phyloP scores from a whole-genome alignment of 1,140 invertebrate species.

The Drosophila grimshawi region DNA sequence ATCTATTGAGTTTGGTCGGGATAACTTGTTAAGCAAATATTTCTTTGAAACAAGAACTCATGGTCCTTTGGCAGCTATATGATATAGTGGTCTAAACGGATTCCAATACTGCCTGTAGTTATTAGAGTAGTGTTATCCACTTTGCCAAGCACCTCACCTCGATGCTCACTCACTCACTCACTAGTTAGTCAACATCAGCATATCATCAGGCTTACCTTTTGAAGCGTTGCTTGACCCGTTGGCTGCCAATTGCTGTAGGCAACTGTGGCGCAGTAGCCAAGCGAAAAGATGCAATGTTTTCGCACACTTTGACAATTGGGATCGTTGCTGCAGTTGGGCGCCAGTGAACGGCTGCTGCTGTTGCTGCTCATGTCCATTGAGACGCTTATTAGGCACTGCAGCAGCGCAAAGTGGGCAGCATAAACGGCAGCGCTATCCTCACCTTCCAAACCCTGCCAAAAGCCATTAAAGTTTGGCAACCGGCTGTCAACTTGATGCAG shows the following conservation, averaged over 20 bases:
- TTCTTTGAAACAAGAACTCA: too few relatives aligned
- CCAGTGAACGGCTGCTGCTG: conserved; percentile 27
- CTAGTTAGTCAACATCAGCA: too few relatives aligned
- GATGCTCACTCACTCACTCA: too few relatives aligned
- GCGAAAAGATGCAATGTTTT: conserved; percentile 48
- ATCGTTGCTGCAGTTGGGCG: conserved; percentile 29
- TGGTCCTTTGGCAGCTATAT: too few relatives aligned
- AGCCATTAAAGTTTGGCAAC: conserved; percentile 28
- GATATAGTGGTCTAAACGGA: too few relatives aligned
- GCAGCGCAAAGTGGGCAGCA: conserved; percentile 51
- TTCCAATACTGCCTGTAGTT: too few relatives aligned
- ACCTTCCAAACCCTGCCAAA: conserved; percentile 55
- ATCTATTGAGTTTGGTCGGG: too few relatives aligned
- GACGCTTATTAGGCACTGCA: conserved; percentile 26
- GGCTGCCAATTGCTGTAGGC: conserved; percentile 57
- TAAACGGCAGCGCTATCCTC: conserved; percentile 23
- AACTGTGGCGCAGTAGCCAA: conserved; percentile 36
- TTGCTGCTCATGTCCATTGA: conserved; percentile 31
- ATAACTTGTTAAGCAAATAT: too few relatives aligned
- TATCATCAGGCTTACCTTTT: conserved; percentile 28
- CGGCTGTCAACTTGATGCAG: conserved; percentile 49
- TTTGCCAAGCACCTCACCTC: too few relatives aligned
- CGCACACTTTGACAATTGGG: conserved; percentile 21
- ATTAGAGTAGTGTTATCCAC: too few relatives aligned
- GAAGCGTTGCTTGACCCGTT: conserved; percentile 1